These are phyloP conservation scores for Okamejei kenojei DNA, from an alignment of 2,797 vertebrate species.

Conservation along the genomic window DNA sequence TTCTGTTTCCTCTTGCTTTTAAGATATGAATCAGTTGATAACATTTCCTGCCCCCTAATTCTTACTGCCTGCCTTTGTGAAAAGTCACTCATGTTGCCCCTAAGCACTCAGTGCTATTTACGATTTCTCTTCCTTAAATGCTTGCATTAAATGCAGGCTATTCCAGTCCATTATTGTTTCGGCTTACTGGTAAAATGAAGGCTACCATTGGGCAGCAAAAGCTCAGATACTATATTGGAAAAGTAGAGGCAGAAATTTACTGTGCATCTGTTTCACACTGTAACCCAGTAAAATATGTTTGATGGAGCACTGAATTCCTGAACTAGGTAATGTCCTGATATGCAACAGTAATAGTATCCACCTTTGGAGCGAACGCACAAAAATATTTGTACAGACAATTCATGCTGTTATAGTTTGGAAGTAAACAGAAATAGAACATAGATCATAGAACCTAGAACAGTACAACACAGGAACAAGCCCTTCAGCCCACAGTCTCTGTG, in stretches of 20 bases:
- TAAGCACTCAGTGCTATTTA: background rate
- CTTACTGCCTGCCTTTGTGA: background rate
- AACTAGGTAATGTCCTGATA: background rate
- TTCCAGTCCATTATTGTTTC: background rate
- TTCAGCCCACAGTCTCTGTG: no score
- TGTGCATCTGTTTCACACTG: background rate
- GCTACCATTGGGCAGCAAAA: no score
- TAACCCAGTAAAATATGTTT: no score
- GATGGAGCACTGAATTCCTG: background rate
- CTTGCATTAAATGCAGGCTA: background rate
- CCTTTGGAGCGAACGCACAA: background rate
- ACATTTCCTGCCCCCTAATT: background rate
- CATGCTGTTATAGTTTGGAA: background rate
- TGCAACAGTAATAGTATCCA: background rate
- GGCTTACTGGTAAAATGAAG: no score
- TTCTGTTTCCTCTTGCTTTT: background rate
- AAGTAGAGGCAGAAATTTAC: background rate
- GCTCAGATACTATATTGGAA: background rate
- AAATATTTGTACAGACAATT: background rate
- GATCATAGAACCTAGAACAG: no score
- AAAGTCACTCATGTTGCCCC: background rate
- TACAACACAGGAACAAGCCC: no score
- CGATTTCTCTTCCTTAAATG: background rate
- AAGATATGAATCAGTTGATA: background rate
- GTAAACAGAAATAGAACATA: background rate